Evolutionary conservation across 1,140 invertebrate species (phyloP).

Genomic region (Macrobrachium nipponense): DNA sequence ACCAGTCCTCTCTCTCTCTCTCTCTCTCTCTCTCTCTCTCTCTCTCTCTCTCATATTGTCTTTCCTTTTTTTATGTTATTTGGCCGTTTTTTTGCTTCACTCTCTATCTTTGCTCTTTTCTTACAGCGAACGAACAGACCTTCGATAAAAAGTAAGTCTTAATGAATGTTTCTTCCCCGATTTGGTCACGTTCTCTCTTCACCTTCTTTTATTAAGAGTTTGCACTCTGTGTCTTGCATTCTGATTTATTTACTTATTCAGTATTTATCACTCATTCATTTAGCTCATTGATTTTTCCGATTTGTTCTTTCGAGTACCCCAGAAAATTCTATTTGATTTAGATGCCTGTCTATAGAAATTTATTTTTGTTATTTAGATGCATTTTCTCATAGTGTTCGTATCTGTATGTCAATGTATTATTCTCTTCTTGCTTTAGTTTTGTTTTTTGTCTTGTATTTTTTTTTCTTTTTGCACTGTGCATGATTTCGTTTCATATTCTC

Average conservation of each 20-base stretch:
- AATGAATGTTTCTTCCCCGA: neutral
- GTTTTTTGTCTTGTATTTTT: neutral
- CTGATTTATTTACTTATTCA: too few relatives aligned
- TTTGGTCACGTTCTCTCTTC: neutral
- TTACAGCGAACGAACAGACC: conserved; percentile 18
- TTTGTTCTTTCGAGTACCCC: too few relatives aligned
- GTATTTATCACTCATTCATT: too few relatives aligned
- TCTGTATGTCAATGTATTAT: neutral
- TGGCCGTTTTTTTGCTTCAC: neutral
- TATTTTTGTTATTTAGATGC: too few relatives aligned
- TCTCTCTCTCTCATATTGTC: neutral
- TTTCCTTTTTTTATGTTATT: neutral
- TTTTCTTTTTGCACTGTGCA: neutral
- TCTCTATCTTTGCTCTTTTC: conserved; percentile 9
- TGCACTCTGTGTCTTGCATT: too few relatives aligned
- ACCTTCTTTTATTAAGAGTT: too few relatives aligned
- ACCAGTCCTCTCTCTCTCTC: neutral
- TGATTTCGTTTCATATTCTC: neutral
- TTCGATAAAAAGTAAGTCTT: conserved; percentile 12
- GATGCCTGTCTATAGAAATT: too few relatives aligned
- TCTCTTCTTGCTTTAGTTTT: neutral
- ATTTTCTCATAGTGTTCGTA: too few relatives aligned
- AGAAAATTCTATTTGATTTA: too few relatives aligned
- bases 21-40: neutral
- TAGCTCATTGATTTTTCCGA: too few relatives aligned